phyloP scores from a whole-genome alignment of 2,113 vertebrate species.

The Amia ocellicauda region DNA sequence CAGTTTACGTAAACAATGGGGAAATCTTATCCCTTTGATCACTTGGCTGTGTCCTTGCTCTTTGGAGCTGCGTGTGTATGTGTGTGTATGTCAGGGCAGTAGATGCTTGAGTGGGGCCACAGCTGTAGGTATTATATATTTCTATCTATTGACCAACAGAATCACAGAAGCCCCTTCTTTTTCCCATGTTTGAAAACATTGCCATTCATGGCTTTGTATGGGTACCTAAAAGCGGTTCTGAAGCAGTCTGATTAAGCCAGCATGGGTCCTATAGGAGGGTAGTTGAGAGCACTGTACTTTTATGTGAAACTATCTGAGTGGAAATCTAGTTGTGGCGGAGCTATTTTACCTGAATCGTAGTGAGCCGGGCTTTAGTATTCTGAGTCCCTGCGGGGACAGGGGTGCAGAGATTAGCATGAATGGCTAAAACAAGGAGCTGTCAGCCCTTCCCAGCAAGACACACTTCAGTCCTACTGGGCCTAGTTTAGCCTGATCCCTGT shows the following conservation, averaged over 20 bases:
- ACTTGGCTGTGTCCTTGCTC: constrained; percentile 40
- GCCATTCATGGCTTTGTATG: constrained; percentile 31
- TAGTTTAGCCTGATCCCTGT: constrained; percentile 15
- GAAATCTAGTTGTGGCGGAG: constrained; percentile 38
- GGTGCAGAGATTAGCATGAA: constrained; percentile 27
- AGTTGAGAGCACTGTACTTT: constrained; percentile 24
- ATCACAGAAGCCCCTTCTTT: constrained; percentile 17
- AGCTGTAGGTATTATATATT: constrained; percentile 27
- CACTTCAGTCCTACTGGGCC: constrained; percentile 8
- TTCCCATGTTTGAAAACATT: constrained; percentile 43
- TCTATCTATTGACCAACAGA: constrained; percentile 23
- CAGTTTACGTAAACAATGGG: constrained; percentile 58
- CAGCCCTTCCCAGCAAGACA: constrained; percentile 24
- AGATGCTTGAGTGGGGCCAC: constrained; percentile 21
- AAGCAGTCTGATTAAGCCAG: constrained; percentile 32
- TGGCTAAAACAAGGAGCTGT: constrained; percentile 17
- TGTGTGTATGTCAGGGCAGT: constrained; percentile 17
- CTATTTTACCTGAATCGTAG: constrained; percentile 38
- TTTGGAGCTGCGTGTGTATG: constrained; percentile 33
- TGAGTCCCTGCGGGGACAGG: constrained; percentile 20
- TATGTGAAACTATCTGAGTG: constrained; percentile 36
- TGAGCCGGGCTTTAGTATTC: constrained; percentile 29
- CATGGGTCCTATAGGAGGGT: constrained; percentile 20
- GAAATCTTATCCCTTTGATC: constrained; percentile 60
- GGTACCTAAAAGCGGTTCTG: constrained; percentile 25